A percentile compares a stretch with the other conserved stretches of the same genome.
Conservation (phyloP, 2,113 vertebrate species). For the Camelus dromedarius region DNA sequence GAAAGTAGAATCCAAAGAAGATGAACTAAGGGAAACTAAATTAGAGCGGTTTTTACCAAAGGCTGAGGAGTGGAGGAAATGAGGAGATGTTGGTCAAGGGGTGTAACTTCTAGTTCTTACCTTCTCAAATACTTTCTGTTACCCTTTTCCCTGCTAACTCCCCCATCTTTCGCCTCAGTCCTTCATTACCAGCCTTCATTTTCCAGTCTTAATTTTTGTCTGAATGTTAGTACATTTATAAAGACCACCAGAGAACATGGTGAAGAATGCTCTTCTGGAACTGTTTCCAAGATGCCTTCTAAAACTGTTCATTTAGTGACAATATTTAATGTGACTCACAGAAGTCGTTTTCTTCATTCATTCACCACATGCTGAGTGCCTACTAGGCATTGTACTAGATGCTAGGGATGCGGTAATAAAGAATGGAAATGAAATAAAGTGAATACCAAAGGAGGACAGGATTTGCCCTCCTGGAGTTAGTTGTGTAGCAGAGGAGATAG, state of each 20-base stretch:
- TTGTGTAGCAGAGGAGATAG: background rate
- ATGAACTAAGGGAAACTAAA: too few relatives aligned
- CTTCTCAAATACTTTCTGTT: background rate
- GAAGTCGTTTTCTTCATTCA: background rate
- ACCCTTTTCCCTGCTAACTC: background rate
- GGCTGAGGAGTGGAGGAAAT: too few relatives aligned
- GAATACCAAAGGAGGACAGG: background rate
- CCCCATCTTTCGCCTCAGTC: background rate
- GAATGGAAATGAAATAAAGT: background rate
- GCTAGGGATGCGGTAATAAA: background rate
- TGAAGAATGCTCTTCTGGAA: background rate
- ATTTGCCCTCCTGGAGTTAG: background rate
- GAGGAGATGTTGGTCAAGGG: too few relatives aligned
- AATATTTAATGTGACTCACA: background rate
- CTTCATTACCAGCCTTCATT: background rate
- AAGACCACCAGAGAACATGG: background rate
- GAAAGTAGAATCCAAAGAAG: too few relatives aligned
- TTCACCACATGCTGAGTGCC: background rate
- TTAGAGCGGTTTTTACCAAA: too few relatives aligned
- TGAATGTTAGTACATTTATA: background rate
- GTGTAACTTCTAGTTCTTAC: background rate
- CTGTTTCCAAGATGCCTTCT: background rate
- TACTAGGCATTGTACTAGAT: background rate
- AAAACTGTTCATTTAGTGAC: background rate
- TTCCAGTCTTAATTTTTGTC: background rate